Percentiles rank a stretch among this genome's conserved stretches.
These are phyloP conservation scores for Cololabis saira DNA, from an alignment of 2,113 vertebrate genomes.

Conservation along the genomic window DNA sequence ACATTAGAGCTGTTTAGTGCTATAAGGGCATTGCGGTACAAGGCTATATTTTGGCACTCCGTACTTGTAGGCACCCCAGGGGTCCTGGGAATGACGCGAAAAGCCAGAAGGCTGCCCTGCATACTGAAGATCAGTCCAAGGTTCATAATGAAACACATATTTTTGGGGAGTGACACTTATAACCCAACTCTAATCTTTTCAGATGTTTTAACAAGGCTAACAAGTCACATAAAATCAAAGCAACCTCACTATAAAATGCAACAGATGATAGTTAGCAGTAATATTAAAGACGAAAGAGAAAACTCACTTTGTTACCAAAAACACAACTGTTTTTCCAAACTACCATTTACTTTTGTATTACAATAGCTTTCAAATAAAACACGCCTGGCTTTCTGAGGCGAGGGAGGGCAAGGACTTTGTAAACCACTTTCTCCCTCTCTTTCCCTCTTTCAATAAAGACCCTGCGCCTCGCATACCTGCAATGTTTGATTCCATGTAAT, in stretches of 20 bases:
- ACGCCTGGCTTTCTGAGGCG: conserved; percentile 55
- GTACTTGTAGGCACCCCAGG: conserved; percentile 55
- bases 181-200: conserved; percentile 67
- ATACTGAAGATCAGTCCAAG: conserved; percentile 27
- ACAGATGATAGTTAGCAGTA: conserved; percentile 63
- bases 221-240: conserved; percentile 76
- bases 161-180: conserved; percentile 58
- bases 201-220: conserved; percentile 75
- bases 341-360: conserved; percentile 71
- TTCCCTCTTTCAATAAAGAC: conserved; percentile 65
- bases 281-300: conserved; percentile 52
- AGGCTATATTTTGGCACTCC: conserved; percentile 45
- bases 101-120: conserved; percentile 21
- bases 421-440: conserved; percentile 50
- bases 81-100: conserved; percentile 43
- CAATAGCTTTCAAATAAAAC: conserved; percentile 71
- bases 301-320: conserved; percentile 66
- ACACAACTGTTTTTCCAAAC: conserved; percentile 66
- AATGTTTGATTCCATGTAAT: conserved; percentile 82
- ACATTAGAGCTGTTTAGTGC: conserved; percentile 55
- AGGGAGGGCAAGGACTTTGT: conserved; percentile 56
- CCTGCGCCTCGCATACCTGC: conserved; percentile 78
- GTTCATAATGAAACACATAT: conserved; percentile 64
- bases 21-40: conserved; percentile 40
- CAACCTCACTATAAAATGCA: conserved; percentile 60